A percentile compares a stretch with the other conserved stretches of the same genome.
Evolutionary conservation across 2,888 invertebrate genomes (phyloP).

Genomic region (Tortrix viridana): DNA sequence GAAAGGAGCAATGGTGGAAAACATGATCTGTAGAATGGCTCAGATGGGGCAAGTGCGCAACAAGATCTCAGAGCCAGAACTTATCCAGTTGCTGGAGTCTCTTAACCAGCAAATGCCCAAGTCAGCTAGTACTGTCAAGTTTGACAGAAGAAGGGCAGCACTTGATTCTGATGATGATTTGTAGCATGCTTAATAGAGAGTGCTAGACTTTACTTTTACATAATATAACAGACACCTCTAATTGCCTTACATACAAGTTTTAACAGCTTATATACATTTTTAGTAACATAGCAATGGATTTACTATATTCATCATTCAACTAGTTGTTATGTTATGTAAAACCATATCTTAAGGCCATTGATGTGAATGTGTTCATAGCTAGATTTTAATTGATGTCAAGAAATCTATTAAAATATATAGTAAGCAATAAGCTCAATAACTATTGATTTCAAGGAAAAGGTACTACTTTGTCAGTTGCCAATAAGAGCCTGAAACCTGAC

Average conservation of each 20-base stretch:
- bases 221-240: conserved; percentile 3
- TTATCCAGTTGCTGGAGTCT: conserved; percentile 93
- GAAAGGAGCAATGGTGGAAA: conserved; percentile 97
- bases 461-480: no score
- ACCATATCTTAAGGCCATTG: no score
- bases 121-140: conserved; percentile 92
- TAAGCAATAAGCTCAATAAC: no score
- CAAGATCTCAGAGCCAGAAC: conserved; percentile 93
- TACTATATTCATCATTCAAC: no score
- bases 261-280: background rate
- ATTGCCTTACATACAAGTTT: conserved; percentile 9
- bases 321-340: no score
- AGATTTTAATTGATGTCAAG: no score
- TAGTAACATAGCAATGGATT: background rate
- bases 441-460: no score
- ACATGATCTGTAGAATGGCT: conserved; percentile 97
- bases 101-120: conserved; percentile 93
- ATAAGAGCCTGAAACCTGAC: no score
- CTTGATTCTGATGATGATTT: conserved; percentile 91
- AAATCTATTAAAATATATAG: no score
- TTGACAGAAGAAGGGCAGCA: conserved; percentile 94
- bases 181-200: conserved; percentile 48
- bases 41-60: conserved; percentile 94
- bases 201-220: conserved; percentile 9
- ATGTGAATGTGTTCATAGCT: no score